Conservation (phyloP, 2,113 vertebrate genomes). For the Psilopsiagon aurifrons region DNA sequence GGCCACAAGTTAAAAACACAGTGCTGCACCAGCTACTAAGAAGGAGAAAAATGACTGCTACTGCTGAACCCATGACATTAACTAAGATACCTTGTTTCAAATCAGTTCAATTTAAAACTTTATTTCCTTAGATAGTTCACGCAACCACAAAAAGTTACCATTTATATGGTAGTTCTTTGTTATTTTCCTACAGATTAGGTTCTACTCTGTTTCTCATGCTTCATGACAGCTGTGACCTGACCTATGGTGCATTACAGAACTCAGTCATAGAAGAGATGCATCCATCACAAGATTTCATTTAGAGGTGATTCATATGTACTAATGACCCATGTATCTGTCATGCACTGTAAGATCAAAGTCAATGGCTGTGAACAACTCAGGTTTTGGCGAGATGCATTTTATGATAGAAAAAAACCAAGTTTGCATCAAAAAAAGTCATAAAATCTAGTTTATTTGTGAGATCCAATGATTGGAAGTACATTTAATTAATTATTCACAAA, state of each 20-base stretch:
- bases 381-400: background rate
- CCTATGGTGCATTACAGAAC: background rate
- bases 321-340: background rate
- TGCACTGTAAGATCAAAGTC: background rate
- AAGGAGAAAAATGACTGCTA: too few species aligned
- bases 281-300: background rate
- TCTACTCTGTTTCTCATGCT: background rate
- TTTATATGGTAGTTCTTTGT: background rate
- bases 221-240: background rate
- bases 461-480: background rate
- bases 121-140: background rate
- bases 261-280: background rate
- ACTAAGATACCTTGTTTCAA: background rate
- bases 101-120: background rate
- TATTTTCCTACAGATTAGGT: background rate
- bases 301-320: background rate
- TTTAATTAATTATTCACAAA: background rate
- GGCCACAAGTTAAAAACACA: too few species aligned
- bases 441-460: background rate
- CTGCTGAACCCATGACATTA: too few species aligned
- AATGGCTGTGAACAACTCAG: background rate
- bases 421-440: background rate
- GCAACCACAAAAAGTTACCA: background rate
- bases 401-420: background rate
- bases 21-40: too few species aligned